Evolutionary conservation across 2,888 invertebrate species (phyloP), one percentile per base, ranked within the genome.

Genomic region (Eristalis arbustorum): DNA sequence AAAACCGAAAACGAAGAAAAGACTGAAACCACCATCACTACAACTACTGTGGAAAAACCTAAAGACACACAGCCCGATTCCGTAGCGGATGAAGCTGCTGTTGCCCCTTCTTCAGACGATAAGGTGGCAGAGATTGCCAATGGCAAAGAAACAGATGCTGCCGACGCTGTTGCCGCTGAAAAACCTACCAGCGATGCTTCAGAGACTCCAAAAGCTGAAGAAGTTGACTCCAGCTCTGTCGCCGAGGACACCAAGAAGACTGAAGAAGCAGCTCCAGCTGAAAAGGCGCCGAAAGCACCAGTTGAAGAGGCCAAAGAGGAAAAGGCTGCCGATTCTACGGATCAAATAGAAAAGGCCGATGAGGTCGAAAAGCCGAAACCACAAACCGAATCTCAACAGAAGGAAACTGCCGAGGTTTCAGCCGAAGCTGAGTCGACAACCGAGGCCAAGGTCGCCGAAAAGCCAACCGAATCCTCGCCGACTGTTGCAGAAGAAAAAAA

Each of bases 151-250:
- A 73, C 88, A 28, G 59, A 77, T 23, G 42, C 37, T 37, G 63
- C 22, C 1, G 63, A 11, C 13, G 25, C 31, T 10, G 71, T 23
- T 10, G 72, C 61, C n/a, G 61, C 37, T 3, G 72, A 75, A 11
- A 77, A 80, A 40, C 31, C 71, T 10, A 62, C 34, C 14, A 68
- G 69, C 13, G 56, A 49, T 31, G 75, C 34, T 49, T 0, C 18
- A 23, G 57, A 67, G 28, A 31, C 28, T 11, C 28, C 67, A 22
- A 81, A 66, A 34, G 22, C 49, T 22, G 63, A 78, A 76, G 63
- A 78, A 76, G 68, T 68, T 68, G 88, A 89, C 49, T 88, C 89
- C 59, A 68, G 82, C 73, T 79, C 89, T 49, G 83, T 74, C 22
- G 85, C 88, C n/a, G 68, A 71, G 23, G 66, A 80, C 18, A 64